Base-by-base conservation (phyloP, 2,797 vertebrate species). In the Sphenodon punctatus region DNA sequence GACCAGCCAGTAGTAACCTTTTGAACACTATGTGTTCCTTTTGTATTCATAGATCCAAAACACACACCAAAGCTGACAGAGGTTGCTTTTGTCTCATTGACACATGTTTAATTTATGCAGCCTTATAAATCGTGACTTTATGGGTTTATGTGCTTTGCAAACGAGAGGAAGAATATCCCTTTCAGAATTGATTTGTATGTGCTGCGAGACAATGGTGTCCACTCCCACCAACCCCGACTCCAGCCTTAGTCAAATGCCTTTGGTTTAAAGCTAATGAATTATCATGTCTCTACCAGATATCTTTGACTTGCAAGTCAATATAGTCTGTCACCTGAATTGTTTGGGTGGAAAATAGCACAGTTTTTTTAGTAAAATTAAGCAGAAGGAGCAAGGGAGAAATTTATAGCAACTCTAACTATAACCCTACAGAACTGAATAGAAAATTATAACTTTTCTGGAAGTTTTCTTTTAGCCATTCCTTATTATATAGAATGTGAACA, bases 81-180 rank as follows among this genome's bases (percentile, higher is more conserved):
- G 68, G 12, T 66, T n/a, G 53, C 65, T 79, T 87, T 88, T 90
- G 82, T 87, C 75, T 86, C 2, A 0, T 53, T 81, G 76, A 74
- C 48, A 4, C 4, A 74, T 0, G 2, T 75, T 48, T 91, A 88
- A 89, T 89, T 91, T 92, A 90, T 82, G 68, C 8, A 73, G 78
- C 86, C 67, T 43, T 89, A 67, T 75, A 89, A 92, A 92, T 77
- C 80, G 80, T 81, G 65, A 41, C 38, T 89, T 90, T 89, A 49
- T 74, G 85, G 73, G 66, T 63, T 64, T 75, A 2, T 27, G 48
- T 89, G 59, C 82, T 86, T 87, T 88, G 88, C n/a, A 86, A 79
- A 66, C 5, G 58, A 80, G 72, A 67, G 38, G 39, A 78, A 67
- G 59, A 65, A 30, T 49, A 60, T 22, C 30, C 23, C 69, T 80